These are phyloP conservation scores for Drosophila nikananu DNA, from an alignment of 1,140 invertebrate genomes.

Conservation along the genomic window DNA sequence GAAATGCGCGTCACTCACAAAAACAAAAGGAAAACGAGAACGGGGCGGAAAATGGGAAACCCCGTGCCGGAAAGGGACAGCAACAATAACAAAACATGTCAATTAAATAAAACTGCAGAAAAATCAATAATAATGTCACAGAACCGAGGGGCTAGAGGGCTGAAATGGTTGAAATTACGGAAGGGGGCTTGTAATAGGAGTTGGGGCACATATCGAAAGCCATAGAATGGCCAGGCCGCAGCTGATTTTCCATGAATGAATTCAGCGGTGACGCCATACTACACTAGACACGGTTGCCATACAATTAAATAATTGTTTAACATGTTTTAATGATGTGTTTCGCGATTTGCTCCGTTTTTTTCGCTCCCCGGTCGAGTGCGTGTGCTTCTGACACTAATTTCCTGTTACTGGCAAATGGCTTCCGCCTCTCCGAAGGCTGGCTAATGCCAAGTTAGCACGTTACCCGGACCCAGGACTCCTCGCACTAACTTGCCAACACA, in stretches of 20 bases:
- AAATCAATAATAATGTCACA: constrained; percentile 76
- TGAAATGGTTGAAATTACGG: constrained; percentile 43
- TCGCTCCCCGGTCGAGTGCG: constrained; percentile 4
- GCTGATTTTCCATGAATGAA: constrained; percentile 70
- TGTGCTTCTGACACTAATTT: constrained; percentile 47
- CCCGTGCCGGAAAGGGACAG: constrained; percentile 51
- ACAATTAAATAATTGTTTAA: constrained; percentile 78
- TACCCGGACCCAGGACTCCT: constrained; percentile 20
- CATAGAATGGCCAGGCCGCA: constrained; percentile 20
- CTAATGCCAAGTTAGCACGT: constrained; percentile 60
- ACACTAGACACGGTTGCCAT: constrained; percentile 16
- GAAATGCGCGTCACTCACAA: constrained; percentile 41
- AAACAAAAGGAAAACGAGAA: constrained; percentile 20
- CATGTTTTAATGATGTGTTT: constrained; percentile 72
- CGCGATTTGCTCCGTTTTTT: constrained; percentile 33
- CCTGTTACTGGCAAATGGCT: constrained; percentile 59
- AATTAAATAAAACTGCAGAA: constrained; percentile 82
- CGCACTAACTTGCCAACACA: constrained; percentile 58
- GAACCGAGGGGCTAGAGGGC: constrained; percentile 5
- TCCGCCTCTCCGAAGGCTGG: constrained; percentile 47
- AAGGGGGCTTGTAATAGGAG: not conserved
- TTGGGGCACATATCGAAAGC: constrained; percentile 4
- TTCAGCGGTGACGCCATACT: constrained; percentile 58
- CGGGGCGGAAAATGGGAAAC: not conserved
- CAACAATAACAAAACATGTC: constrained; percentile 83